Evolutionary conservation across 2,113 vertebrate genomes (phyloP).

Genomic region (Dipodomys ordii): DNA sequence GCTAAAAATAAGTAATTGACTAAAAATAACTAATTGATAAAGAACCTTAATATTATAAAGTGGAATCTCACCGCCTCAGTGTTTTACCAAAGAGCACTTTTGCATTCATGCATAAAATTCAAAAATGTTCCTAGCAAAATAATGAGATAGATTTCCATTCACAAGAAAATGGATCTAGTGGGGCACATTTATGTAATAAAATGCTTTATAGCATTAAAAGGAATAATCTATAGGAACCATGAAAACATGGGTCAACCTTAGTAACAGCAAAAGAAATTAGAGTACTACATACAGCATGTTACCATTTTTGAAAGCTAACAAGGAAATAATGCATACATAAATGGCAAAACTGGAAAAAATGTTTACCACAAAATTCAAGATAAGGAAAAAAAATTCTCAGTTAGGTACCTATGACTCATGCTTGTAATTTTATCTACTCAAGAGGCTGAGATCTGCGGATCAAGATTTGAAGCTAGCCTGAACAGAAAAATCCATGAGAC

Average conservation of each 20-base stretch:
- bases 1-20: neutral
- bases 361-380: neutral
- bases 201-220: slow-evolving; percentile 24
- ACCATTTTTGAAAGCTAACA: neutral
- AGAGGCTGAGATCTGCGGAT: too few species aligned
- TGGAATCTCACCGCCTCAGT: neutral
- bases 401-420: too few species aligned
- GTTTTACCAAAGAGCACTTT: slow-evolving; percentile 27
- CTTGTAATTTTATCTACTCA: too few species aligned
- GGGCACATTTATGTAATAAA: neutral
- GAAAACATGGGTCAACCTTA: neutral
- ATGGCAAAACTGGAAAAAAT: neutral
- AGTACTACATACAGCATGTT: neutral
- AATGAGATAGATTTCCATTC: neutral
- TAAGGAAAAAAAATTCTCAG: neutral
- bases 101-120: neutral
- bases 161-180: neutral
- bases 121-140: neutral
- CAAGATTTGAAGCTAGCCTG: too few species aligned
- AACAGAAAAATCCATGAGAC: too few species aligned
- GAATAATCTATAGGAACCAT: neutral
- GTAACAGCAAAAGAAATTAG: neutral
- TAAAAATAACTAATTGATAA: neutral
- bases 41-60: slow-evolving; percentile 4
- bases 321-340: neutral